Conservation (phyloP, 1,140 invertebrate genomes). For the Diachasma alloeum region DNA sequence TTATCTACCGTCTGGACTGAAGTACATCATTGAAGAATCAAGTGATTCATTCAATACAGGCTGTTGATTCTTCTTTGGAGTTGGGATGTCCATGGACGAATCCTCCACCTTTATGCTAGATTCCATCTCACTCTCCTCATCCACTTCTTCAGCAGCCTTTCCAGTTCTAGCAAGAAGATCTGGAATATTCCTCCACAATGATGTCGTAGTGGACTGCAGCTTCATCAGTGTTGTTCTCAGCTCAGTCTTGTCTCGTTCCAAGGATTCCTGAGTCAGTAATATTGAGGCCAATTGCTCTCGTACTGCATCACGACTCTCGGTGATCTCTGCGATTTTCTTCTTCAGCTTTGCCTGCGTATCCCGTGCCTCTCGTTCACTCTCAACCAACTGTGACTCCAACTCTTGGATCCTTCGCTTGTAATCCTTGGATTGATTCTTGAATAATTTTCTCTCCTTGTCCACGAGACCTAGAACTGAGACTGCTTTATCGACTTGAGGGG, state of each 20-base stretch:
- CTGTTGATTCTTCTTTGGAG: background rate
- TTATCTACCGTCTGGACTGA: background rate
- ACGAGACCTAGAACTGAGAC: background rate
- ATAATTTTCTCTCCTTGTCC: background rate
- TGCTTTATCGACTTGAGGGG: background rate
- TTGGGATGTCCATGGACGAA: background rate
- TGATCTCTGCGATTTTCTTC: background rate
- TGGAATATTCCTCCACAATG: background rate
- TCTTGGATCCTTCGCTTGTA: background rate
- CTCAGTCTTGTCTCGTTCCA: background rate
- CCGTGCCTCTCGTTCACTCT: background rate
- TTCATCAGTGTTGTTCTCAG: background rate
- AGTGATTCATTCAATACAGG: background rate
- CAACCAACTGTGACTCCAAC: background rate
- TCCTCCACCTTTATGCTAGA: background rate
- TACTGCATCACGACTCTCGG: background rate
- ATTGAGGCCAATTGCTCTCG: background rate
- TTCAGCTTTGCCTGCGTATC: background rate
- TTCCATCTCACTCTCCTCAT: background rate
- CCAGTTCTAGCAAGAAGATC: background rate
- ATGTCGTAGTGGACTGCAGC: background rate
- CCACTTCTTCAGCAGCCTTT: background rate
- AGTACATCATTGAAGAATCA: background rate
- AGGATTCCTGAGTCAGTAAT: background rate
- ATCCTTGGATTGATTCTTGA: background rate